Percentiles rank a stretch among this genome's conserved stretches.
phyloP scores from a whole-genome alignment of 1,140 invertebrate species.

The Halesus radiatus region DNA sequence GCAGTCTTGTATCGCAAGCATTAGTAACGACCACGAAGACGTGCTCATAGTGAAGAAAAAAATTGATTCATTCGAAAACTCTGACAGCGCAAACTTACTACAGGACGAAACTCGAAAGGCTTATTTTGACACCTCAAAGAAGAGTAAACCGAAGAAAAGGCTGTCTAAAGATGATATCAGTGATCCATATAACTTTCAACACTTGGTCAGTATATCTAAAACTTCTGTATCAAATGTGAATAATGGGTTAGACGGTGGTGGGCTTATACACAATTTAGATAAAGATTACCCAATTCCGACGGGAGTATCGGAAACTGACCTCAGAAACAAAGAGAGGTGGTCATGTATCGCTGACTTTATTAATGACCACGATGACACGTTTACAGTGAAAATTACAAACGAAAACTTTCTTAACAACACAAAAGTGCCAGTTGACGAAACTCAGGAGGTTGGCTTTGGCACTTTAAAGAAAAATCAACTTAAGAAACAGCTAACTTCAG shows the following conservation, averaged over 20 bases:
- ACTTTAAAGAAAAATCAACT: too few species aligned
- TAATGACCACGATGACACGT: too few species aligned
- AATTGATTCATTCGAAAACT: too few species aligned
- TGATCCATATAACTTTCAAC: neutral
- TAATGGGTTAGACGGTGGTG: neutral
- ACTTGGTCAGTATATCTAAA: neutral
- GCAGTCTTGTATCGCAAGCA: neutral
- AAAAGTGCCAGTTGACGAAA: too few species aligned
- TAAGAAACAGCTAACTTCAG: too few species aligned
- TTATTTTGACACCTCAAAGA: neutral
- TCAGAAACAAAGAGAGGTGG: neutral
- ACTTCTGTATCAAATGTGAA: neutral
- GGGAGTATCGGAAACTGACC: neutral
- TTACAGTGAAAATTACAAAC: too few species aligned
- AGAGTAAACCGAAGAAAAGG: neutral
- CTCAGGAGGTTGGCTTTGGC: too few species aligned
- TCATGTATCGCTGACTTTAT: neutral
- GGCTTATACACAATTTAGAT: neutral
- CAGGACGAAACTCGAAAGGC: too few species aligned
- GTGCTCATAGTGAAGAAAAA: too few species aligned
- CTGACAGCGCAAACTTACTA: too few species aligned
- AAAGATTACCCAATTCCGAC: neutral
- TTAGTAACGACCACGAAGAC: too few species aligned
- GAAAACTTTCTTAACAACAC: too few species aligned
- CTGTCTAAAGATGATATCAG: neutral